Base-by-base conservation (phyloP, 2,797 vertebrate species). In the Coregonus ussuriensis region DNA sequence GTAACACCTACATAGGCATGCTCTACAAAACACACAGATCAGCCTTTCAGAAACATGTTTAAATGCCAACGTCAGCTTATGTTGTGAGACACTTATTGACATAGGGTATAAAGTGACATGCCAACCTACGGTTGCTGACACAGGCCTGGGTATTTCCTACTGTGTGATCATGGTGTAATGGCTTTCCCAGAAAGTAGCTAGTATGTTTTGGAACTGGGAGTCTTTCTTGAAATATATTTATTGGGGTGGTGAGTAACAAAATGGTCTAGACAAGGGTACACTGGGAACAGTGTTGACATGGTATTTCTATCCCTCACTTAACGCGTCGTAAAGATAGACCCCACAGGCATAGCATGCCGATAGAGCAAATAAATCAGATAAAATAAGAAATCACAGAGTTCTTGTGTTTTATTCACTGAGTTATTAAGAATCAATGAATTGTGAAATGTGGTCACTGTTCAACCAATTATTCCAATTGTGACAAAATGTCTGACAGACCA, bases 381-480 rank as follows among this genome's bases (percentile, higher is more conserved):
- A 88, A 86, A 84, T 78, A 85, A 90, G 87, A 86, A 88, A 88
- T 84, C 83, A 87, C 76, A 16, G 79, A 37, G 2, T 37, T 68
- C 11, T 18, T 4, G 35, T 65, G 53, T 79, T 88, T 86, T 81
- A 84, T 82, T 83, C 88, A 86, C 73, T 0, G 79, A 84, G 78
- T 75, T 83, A 82, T 80, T 84, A 85, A 85, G 85, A 89, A 86
- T 88, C 87, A 91, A 89, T 81, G 35, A 89, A 84, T 79, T 71
- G 81, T 68, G 53, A 77, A 82, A 88, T 86, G 87, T 74, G 74
- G 72, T 51, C 80, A 47, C 71, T 77, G 79, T 88, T 88, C 86
- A 86, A 89, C 89, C 88, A 89, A 91, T 91, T 91, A 85, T 80
- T 54, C 66, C 88, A 84, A 89, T 90, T 87, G 83, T 41, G 74